Evolutionary conservation across 2,888 invertebrate species (phyloP).

Genomic region (Rapana venosa): DNA sequence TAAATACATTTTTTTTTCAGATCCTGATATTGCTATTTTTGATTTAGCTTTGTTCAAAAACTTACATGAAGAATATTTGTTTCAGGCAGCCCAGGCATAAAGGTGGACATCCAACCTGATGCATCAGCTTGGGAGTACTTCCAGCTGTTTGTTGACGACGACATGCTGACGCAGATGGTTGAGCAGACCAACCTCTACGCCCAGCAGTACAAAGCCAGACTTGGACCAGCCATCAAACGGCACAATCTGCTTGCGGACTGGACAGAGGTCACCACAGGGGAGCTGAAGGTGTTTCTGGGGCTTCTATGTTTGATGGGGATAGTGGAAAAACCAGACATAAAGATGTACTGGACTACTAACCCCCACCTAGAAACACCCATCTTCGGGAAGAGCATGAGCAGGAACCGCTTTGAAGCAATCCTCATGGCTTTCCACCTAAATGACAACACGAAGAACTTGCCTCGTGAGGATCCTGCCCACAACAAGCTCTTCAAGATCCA

Average conservation of each 20-base stretch:
- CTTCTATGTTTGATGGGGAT: not conserved
- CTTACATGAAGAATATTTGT: not conserved
- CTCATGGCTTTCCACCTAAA: slow-evolving; percentile 8
- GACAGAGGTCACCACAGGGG: not conserved
- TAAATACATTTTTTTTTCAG: no score
- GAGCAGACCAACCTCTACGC: slow-evolving; percentile 26
- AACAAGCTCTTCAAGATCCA: slow-evolving; percentile 32
- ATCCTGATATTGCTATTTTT: no score
- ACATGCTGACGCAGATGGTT: not conserved
- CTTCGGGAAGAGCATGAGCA: not conserved
- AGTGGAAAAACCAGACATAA: not conserved
- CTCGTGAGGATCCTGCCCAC: slow-evolving; percentile 4
- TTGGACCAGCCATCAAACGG: not conserved
- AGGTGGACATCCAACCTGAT: not conserved
- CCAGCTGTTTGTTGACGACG: not conserved
- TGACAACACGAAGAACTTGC: not conserved
- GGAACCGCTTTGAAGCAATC: slow-evolving; percentile 5
- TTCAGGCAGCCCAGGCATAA: slow-evolving; percentile 11
- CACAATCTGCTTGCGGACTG: not conserved
- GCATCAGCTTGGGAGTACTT: slow-evolving; percentile 17
- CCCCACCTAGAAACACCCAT: not conserved
- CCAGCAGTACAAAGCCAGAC: not conserved
- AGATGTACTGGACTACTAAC: slow-evolving; percentile 6
- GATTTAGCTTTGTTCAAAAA: no score
- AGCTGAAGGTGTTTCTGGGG: not conserved